Conservation (phyloP, 1,140 invertebrate species). For the Scaptodrosophila lebanonensis region DNA sequence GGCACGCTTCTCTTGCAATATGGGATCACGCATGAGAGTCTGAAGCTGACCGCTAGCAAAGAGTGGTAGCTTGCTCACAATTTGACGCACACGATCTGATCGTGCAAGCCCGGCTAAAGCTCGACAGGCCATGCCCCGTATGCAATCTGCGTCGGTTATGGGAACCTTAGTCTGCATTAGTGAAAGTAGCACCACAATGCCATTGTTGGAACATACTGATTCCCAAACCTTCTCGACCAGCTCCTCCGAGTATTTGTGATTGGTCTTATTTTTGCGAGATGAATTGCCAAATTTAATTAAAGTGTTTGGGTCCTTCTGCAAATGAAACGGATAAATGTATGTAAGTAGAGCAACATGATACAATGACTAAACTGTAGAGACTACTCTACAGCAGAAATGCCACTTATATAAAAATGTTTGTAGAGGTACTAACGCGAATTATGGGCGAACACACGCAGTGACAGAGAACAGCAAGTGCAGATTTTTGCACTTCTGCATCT, state of each 20-base stretch:
- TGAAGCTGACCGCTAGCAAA: constrained; percentile 96
- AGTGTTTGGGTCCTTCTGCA: constrained; percentile 77
- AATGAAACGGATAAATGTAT: not conserved
- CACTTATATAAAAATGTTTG: too few species aligned
- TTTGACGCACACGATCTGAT: constrained; percentile 94
- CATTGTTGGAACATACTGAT: constrained; percentile 93
- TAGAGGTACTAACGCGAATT: constrained; percentile 83
- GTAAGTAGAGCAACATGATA: not conserved
- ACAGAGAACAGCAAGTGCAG: constrained; percentile 91
- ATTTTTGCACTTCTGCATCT: constrained; percentile 94
- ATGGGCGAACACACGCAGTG: constrained; percentile 96
- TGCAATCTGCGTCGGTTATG: constrained; percentile 96
- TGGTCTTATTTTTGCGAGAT: constrained; percentile 84
- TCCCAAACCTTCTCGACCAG: constrained; percentile 95
- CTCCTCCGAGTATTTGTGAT: constrained; percentile 88
- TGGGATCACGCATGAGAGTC: constrained; percentile 95
- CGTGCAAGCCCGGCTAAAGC: constrained; percentile 94
- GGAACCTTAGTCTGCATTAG: constrained; percentile 95
- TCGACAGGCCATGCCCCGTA: constrained; percentile 93
- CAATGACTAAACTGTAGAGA: too few species aligned
- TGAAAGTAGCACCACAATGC: constrained; percentile 92
- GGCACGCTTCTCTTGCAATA: constrained; percentile 94
- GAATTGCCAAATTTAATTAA: constrained; percentile 76
- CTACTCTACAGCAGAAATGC: not conserved
- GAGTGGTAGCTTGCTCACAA: constrained; percentile 95